A percentile compares a stretch with the other conserved stretches of the same genome.
phyloP scores from a whole-genome alignment of 2,797 vertebrate species.

The Triplophysa bombifrons region DNA sequence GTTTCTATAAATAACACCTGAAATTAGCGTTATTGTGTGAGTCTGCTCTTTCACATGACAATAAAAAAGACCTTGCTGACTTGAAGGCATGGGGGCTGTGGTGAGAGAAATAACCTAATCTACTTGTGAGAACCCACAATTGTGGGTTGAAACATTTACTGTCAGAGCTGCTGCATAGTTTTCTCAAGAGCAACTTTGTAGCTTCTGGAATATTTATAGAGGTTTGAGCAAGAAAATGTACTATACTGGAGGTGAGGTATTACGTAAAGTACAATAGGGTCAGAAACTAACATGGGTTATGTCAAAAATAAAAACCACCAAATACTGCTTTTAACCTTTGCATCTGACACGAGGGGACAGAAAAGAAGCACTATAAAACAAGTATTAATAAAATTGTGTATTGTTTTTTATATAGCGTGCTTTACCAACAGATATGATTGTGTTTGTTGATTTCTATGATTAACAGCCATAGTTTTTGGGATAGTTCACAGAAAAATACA shows the following conservation, averaged over 20 bases:
- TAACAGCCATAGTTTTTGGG: neutral
- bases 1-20: conserved; percentile 51
- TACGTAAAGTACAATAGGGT: neutral
- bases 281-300: neutral
- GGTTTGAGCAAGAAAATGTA: conserved; percentile 1
- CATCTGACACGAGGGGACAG: neutral
- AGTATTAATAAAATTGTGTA: neutral
- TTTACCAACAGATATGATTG: neutral
- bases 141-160: neutral
- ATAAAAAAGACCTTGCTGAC: conserved; percentile 15
- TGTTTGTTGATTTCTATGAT: neutral
- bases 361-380: too few species aligned
- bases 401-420: neutral
- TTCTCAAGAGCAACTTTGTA: conserved; percentile 11
- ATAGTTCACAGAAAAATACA: too few species aligned
- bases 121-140: conserved; percentile 17
- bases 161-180: neutral
- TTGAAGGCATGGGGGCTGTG: neutral
- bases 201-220: conserved; percentile 36
- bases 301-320: neutral
- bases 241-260: neutral
- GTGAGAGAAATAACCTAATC: conserved; percentile 10
- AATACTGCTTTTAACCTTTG: neutral
- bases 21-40: conserved; percentile 46
- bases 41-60: conserved; percentile 26